A percentile compares a stretch with the other conserved stretches of the same genome.
Evolutionary conservation across 2,888 invertebrate genomes (phyloP).

Genomic region (Gisinianus flammeolus): DNA sequence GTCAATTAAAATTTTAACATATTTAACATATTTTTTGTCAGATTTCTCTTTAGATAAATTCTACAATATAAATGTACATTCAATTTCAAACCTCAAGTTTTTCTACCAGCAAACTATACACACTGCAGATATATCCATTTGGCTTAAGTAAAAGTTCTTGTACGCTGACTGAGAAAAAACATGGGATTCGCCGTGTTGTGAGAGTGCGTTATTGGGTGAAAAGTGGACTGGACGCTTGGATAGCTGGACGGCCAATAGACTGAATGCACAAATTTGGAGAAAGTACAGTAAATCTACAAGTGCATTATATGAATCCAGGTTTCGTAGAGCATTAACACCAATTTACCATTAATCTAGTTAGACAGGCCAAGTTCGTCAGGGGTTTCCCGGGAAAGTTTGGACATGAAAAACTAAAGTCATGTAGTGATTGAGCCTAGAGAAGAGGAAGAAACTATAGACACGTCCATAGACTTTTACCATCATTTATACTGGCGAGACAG

Average conservation of each 20-base stretch:
- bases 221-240: too few species aligned
- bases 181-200: too few species aligned
- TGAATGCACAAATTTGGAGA: neutral
- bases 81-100: too few species aligned
- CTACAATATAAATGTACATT: too few species aligned
- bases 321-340: slow-evolving; percentile 29
- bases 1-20: too few species aligned
- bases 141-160: too few species aligned
- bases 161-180: too few species aligned
- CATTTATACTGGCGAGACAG: neutral
- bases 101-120: too few species aligned
- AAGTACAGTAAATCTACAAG: slow-evolving; percentile 10
- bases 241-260: neutral
- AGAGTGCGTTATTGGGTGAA: neutral
- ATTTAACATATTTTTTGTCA: too few species aligned
- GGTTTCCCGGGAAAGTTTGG: slow-evolving; percentile 15
- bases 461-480: neutral
- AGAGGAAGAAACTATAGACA: neutral
- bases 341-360: slow-evolving; percentile 37
- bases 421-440: neutral
- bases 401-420: slow-evolving; percentile 32
- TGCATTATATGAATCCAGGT: slow-evolving; percentile 5
- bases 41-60: too few species aligned
- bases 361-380: slow-evolving; percentile 21
- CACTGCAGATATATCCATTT: too few species aligned